These are phyloP conservation scores for Xanthorhoe designata DNA, from an alignment of 2,888 invertebrate species.

Conservation along the genomic window DNA sequence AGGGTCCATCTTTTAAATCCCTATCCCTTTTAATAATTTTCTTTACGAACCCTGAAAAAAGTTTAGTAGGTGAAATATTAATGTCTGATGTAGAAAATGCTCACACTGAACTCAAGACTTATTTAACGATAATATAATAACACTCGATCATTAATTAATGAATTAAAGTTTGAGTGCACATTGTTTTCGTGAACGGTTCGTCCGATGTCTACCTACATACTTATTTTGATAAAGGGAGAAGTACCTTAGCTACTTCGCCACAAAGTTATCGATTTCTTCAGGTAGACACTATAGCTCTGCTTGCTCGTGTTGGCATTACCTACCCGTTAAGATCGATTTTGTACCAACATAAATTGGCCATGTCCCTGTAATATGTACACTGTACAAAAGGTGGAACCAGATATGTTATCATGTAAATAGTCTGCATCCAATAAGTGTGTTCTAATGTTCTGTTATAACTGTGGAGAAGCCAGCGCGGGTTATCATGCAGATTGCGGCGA, in stretches of 20 bases:
- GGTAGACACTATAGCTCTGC: constrained; percentile 1
- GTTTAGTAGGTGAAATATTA: too few relatives aligned
- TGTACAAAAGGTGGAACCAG: constrained; percentile 8
- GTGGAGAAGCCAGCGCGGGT: constrained; percentile 78
- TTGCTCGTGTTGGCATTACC: constrained; percentile 4
- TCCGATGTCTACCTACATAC: neutral
- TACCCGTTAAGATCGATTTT: constrained; percentile 16
- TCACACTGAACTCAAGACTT: too few relatives aligned
- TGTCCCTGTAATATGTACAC: neutral
- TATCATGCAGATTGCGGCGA: constrained; percentile 86
- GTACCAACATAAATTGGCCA: constrained; percentile 9
- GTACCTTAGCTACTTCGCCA: neutral
- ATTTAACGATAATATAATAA: too few relatives aligned
- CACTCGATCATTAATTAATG: too few relatives aligned
- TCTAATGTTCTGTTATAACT: constrained; percentile 62
- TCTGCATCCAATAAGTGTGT: constrained; percentile 58
- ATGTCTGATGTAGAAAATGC: too few relatives aligned
- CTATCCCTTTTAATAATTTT: too few relatives aligned
- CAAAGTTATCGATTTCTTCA: constrained; percentile 2
- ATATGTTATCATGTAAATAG: constrained; percentile 53
- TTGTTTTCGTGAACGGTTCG: neutral
- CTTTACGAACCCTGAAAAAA: too few relatives aligned
- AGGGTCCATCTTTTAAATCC: too few relatives aligned
- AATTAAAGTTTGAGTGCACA: too few relatives aligned
- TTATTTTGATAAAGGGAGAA: neutral